Evolutionary conservation across 2,113 vertebrate species (phyloP).

Genomic region (Mugil cephalus): DNA sequence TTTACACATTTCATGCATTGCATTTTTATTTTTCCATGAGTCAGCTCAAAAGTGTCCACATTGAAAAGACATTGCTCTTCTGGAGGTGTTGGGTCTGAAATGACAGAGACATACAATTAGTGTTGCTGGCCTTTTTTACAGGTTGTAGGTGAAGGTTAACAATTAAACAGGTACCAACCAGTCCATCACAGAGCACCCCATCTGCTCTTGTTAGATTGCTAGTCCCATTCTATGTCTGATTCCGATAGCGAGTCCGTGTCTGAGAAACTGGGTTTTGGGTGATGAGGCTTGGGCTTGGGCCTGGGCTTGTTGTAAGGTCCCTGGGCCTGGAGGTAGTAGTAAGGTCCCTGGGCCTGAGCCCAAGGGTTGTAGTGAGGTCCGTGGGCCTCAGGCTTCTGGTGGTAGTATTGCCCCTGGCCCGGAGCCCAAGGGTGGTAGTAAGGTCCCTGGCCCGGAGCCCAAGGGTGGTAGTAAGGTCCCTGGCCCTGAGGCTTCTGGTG

Average conservation of each 20-base stretch:
- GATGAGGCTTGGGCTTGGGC: no score
- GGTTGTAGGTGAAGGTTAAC: background rate
- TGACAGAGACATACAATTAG: background rate
- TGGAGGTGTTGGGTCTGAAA: background rate
- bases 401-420: no score
- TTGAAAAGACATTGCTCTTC: constrained; percentile 10
- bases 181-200: background rate
- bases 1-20: background rate
- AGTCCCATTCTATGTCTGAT: no score
- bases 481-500: background rate
- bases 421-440: no score
- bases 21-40: background rate
- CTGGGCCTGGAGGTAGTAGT: no score
- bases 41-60: background rate
- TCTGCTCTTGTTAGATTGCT: no score
- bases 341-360: background rate
- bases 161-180: background rate
- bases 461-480: background rate
- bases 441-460: no score
- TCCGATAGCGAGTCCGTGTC: no score
- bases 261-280: no score
- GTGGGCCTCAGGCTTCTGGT: background rate
- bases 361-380: background rate
- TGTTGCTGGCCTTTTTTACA: accelerated
- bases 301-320: no score